Base-by-base conservation (phyloP, 2,888 invertebrate genomes). In the Blastobasis lacticolella region DNA sequence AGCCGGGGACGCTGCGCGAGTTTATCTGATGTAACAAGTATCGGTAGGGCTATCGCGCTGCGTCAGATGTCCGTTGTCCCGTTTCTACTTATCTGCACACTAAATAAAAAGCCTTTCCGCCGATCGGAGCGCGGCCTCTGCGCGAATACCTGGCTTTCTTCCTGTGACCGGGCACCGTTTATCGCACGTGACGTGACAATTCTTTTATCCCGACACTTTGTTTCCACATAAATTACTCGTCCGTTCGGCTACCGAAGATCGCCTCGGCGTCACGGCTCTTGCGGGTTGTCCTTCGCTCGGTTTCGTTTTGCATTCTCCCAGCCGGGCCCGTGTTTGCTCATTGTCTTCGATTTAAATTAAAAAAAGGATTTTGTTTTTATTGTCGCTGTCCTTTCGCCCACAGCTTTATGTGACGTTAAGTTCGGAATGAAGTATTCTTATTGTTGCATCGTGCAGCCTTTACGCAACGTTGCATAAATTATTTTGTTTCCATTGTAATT, bases 241-340 rank as follows among this genome's bases (percentile, higher is more conserved):
- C 57, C 62, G 72, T 73, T 73, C 67, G 65, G 72, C 78, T 75
- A 78, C 79, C 71, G 72, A 72, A 69, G 67, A 73, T 71, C 70
- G 71, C 73, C 64, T 64, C 68, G 69, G 72, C 69, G 71, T 75
- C 68, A 71, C 73, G 68, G 68, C 50, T 54, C 66, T 74, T 72
- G 73, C 75, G 78, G 71, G 68, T 75, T 74, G 69, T 75, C 67
- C 67, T 73, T 72, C 72, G 71, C 73, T 74, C 65, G 61, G 63
- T 61, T 71, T 83, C 77, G 75, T 86, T 87, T 88, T 86, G 82
- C 85, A 86, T 88, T 85, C 86, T 77, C 60, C 78, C 84, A 84
- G 78, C 82, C 84, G 82, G 80, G 83, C 83, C 82, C 84, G 82
- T 81, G 83, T 84, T 86, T 81, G 84, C 77, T 87, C 87, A 85